These are phyloP conservation scores for Stegodyphus dumicola DNA, from an alignment of 1,140 invertebrate species.

Conservation along the genomic window DNA sequence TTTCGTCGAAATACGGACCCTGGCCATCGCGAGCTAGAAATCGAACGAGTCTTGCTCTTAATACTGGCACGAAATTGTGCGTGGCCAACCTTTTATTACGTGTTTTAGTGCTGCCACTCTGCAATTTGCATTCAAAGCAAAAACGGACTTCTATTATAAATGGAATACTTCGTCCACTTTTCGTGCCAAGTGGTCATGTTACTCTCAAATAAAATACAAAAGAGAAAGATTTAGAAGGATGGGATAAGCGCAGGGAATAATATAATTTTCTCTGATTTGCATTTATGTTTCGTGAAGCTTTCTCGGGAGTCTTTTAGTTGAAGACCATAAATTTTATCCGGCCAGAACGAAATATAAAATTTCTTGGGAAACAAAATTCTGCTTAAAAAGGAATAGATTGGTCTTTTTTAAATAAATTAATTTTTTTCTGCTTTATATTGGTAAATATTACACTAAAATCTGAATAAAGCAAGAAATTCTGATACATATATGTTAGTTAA, in stretches of 20 bases:
- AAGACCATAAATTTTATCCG: too few species aligned
- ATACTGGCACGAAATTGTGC: constrained; percentile 12
- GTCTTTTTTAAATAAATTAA: too few species aligned
- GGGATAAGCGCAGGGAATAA: neutral
- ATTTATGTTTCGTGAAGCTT: constrained; percentile 33
- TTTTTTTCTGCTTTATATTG: too few species aligned
- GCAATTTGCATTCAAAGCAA: constrained; percentile 34
- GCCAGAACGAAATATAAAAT: too few species aligned
- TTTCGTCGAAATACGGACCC: constrained; percentile 7
- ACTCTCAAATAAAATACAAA: constrained; percentile 18
- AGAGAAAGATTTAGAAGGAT: neutral
- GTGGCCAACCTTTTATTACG: constrained; percentile 21
- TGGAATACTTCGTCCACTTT: neutral
- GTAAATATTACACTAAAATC: too few species aligned
- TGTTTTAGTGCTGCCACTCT: constrained; percentile 3
- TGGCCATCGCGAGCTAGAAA: neutral
- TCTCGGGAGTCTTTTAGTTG: neutral
- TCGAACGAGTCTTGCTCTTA: constrained; percentile 7
- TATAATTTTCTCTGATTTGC: constrained; percentile 19
- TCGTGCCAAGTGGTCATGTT: constrained; percentile 14
- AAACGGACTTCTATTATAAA: constrained; percentile 10
- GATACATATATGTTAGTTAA: too few species aligned
- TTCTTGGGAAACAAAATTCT: too few species aligned
- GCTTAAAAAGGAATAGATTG: too few species aligned
- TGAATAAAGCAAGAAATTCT: too few species aligned